These are phyloP conservation scores for Echinarachnius parma DNA, from an alignment of 53 echinoderm and acorn worm genomes.

Conservation along the genomic window DNA sequence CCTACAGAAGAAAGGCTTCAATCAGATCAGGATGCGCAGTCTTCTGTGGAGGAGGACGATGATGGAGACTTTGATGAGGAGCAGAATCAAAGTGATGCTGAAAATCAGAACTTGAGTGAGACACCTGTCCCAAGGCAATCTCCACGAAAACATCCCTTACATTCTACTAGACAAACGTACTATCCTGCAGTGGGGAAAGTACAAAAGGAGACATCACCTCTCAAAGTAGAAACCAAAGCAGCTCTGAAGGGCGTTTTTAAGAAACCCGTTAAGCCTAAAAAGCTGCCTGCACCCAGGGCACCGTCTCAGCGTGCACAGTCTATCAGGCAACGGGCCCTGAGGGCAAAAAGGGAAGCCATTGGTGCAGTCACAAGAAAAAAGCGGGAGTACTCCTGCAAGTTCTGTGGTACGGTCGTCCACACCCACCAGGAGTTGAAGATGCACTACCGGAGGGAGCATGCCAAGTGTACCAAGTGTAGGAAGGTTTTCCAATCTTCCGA, in stretches of 20 bases:
- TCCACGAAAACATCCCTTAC: neutral
- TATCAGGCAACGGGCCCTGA: conserved; percentile 53
- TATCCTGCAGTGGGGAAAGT: neutral
- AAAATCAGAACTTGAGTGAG: conserved; percentile 7
- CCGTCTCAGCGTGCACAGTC: conserved; percentile 15
- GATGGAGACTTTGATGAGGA: neutral
- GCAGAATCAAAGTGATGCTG: conserved; percentile 3
- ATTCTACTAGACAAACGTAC: conserved; percentile 6
- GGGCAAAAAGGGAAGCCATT: conserved; percentile 53
- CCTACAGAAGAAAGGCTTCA: conserved; percentile 1
- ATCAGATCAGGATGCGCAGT: conserved; percentile 7
- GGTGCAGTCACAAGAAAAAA: conserved; percentile 25
- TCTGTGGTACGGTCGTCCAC: conserved; percentile 45
- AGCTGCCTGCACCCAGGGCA: conserved; percentile 14
- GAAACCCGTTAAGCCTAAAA: conserved; percentile 42
- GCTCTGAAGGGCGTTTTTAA: conserved; percentile 64
- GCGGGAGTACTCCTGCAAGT: conserved; percentile 61
- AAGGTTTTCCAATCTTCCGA: conserved; percentile 56
- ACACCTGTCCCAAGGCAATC: neutral
- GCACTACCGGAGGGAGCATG: conserved; percentile 64
- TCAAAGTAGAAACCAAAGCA: conserved; percentile 69
- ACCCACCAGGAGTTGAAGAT: conserved; percentile 52
- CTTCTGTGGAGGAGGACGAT: conserved; percentile 13
- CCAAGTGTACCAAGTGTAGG: conserved; percentile 69
- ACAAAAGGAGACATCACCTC: neutral